phyloP scores from a whole-genome alignment of 2,797 vertebrate genomes.

The Argentina silus region DNA sequence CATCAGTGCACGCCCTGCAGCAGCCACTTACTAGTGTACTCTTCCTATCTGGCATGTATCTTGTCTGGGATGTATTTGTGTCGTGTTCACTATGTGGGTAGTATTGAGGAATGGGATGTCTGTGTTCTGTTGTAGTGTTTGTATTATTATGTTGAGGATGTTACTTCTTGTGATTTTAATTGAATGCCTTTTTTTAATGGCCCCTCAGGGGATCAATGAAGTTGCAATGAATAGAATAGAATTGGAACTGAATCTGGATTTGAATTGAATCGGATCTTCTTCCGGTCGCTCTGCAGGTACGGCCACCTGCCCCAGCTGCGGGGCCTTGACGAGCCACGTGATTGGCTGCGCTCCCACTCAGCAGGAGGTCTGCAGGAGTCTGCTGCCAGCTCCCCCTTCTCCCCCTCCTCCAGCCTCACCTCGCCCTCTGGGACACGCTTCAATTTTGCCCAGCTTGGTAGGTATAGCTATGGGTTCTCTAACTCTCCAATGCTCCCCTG shows the following conservation, averaged over 20 bases:
- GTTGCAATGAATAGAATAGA: background rate
- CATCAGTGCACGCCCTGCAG: no score
- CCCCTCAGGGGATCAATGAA: no score
- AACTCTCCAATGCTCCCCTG: no score
- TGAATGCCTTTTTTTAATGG: no score
- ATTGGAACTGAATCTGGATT: background rate
- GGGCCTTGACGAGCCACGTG: slow-evolving; percentile 83
- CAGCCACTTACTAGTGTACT: no score
- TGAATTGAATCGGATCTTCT: background rate
- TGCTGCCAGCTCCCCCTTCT: slow-evolving; percentile 78
- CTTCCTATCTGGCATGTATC: background rate
- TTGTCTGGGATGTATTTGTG: no score
- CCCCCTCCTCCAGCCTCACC: slow-evolving; percentile 78
- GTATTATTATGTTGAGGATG: no score
- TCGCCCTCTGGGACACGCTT: slow-evolving; percentile 85
- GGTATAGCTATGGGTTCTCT: slow-evolving; percentile 39
- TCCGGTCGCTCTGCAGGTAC: slow-evolving; percentile 72
- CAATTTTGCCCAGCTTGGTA: slow-evolving; percentile 85
- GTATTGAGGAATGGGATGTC: background rate
- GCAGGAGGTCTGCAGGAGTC: slow-evolving; percentile 83
- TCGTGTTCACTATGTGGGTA: no score
- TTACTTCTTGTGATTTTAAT: no score
- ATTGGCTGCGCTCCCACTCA: slow-evolving; percentile 87
- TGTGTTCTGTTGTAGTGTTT: slow-evolving; percentile 15
- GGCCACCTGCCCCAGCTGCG: slow-evolving; percentile 81